Percentiles rank a stretch among this genome's conserved stretches.
phyloP scores from a whole-genome alignment of 2,113 vertebrate species.

The Seriola dumerili region DNA sequence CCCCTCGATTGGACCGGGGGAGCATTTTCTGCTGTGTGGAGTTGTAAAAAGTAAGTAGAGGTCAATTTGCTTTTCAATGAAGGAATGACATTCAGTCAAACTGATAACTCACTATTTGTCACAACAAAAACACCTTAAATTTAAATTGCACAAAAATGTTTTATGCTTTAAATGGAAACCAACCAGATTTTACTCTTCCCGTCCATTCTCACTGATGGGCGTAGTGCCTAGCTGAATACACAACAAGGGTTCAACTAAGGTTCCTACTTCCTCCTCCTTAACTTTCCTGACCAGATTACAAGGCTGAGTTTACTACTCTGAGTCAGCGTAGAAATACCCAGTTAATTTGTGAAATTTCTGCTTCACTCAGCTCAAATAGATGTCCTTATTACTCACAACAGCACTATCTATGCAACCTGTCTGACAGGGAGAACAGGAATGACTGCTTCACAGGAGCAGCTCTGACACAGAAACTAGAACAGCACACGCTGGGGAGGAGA shows the following conservation, averaged over 20 bases:
- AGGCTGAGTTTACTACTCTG: slow-evolving; percentile 36
- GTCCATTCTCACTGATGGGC: background rate
- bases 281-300: slow-evolving; percentile 5
- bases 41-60: background rate
- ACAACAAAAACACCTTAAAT: background rate
- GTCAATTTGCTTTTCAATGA: background rate
- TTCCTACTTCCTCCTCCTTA: slow-evolving; percentile 23
- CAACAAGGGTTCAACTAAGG: background rate
- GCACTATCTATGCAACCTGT: slow-evolving; percentile 41
- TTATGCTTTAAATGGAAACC: background rate
- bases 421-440: slow-evolving; percentile 67
- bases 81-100: background rate
- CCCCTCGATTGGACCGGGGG: too few species aligned
- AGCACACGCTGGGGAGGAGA: slow-evolving; percentile 11
- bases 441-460: background rate
- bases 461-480: slow-evolving; percentile 44
- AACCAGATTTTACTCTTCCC: background rate
- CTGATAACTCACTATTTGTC: background rate
- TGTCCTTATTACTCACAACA: slow-evolving; percentile 42
- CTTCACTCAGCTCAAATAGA: slow-evolving; percentile 44
- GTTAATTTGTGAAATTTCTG: slow-evolving; percentile 40
- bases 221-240: background rate
- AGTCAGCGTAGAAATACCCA: slow-evolving; percentile 40
- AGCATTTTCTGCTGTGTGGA: background rate
- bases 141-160: background rate